Base-by-base conservation (phyloP, 1,140 invertebrate species). In the Anastatus disparis region DNA sequence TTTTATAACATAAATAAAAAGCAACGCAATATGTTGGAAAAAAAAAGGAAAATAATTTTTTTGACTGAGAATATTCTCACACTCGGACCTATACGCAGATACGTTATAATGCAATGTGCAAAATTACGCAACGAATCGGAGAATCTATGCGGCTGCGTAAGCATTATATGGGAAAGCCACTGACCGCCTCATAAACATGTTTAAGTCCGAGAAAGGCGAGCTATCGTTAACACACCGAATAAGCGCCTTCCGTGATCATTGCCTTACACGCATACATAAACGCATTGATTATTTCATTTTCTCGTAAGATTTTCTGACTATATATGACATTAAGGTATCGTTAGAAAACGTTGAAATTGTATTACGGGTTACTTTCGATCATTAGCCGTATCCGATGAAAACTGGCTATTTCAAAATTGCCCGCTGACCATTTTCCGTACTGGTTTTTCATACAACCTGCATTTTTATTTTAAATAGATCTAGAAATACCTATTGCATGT, bases 221-320 rank as follows among this genome's bases (percentile, higher is more conserved):
- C 50, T 22, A 53, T 53, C 50, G 50, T 26, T 27, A 27, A n/a
- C n/a, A n/a, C n/a, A n/a, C n/a, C n/a, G n/a, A n/a, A n/a, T n/a
- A n/a, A n/a, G n/a, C n/a, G n/a, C n/a, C n/a, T n/a, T n/a, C n/a
- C n/a, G n/a, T n/a, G n/a, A n/a, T n/a, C n/a, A n/a, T n/a, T n/a
- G n/a, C n/a, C 26, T n/a, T 2, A 0, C 2, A 6, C 50, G n/a
- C 46, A 20, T 48, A 17, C 0, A 1, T 15, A 2, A 29, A 6
- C 2, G 26, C 22, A 15, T 53, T 53, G 50, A 53, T 53, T 53
- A 29, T 53, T 53, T 53, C 50, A 53, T 53, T 53, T 53, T 53
- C 22, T 53, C 50, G 8, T 26, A 15, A 53, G 50, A 15, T 22
- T 53, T 26, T 13, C 13, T 20, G 24, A 52, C 7, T 12, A 4